Conservation (phyloP, 23 tunicate genomes). For the Ciona savignyi region DNA sequence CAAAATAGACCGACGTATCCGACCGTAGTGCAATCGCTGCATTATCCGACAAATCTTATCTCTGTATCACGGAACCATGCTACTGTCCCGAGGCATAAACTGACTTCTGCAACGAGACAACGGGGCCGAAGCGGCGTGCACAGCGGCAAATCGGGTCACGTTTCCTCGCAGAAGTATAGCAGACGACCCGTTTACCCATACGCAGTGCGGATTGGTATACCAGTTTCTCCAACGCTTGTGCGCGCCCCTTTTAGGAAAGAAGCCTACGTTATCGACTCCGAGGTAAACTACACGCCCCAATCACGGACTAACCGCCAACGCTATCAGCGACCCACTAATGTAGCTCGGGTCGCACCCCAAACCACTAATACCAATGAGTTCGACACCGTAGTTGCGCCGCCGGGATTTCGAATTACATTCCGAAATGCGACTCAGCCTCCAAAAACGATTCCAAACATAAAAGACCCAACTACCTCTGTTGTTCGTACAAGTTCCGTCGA, state of each 20-base stretch:
- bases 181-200: neutral
- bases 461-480: neutral
- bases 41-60: neutral
- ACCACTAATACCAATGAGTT: no score
- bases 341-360: no score
- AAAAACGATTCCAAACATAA: neutral
- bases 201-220: neutral
- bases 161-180: neutral
- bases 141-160: neutral
- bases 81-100: neutral
- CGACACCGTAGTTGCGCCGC: neutral
- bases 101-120: neutral
- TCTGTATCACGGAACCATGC: neutral
- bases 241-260: neutral
- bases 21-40: no score
- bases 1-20: no score
- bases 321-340: no score
- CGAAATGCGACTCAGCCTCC: neutral
- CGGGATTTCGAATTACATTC: neutral
- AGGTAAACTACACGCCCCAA: no score
- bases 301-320: no score
- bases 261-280: no score
- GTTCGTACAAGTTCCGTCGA: neutral
- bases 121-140: neutral
- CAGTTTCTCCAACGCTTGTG: neutral